These are phyloP conservation scores for Myotis vivesi DNA, from an alignment of 2,797 vertebrate species.

Conservation along the genomic window DNA sequence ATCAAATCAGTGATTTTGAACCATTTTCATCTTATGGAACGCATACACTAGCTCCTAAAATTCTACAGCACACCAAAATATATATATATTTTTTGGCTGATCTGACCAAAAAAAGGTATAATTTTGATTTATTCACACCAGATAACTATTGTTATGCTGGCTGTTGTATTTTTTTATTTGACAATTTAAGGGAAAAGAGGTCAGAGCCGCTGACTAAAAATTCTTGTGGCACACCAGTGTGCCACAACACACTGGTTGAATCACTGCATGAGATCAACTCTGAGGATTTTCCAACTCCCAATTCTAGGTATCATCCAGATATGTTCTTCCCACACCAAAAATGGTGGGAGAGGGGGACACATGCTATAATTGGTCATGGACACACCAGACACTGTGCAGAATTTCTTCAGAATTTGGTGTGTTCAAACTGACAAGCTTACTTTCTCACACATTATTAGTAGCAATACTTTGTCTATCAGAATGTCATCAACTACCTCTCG, in stretches of 20 bases:
- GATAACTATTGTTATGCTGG: neutral
- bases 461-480: conserved; percentile 46
- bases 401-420: neutral
- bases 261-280: neutral
- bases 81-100: neutral
- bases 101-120: neutral
- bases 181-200: neutral
- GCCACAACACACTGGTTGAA: neutral
- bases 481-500: neutral
- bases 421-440: neutral
- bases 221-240: neutral
- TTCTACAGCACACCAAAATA: neutral
- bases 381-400: neutral
- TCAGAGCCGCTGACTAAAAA: neutral
- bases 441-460: conserved; percentile 54
- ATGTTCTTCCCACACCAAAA: neutral
- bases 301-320: neutral
- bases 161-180: neutral
- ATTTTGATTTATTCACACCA: neutral
- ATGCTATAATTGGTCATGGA: neutral
- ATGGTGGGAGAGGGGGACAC: fast-evolving
- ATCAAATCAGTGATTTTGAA: neutral
- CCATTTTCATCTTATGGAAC: neutral
- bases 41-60: neutral
- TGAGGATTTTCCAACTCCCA: neutral